phyloP scores from a whole-genome alignment of 2,797 vertebrate species.

The Scarus forsteni region DNA sequence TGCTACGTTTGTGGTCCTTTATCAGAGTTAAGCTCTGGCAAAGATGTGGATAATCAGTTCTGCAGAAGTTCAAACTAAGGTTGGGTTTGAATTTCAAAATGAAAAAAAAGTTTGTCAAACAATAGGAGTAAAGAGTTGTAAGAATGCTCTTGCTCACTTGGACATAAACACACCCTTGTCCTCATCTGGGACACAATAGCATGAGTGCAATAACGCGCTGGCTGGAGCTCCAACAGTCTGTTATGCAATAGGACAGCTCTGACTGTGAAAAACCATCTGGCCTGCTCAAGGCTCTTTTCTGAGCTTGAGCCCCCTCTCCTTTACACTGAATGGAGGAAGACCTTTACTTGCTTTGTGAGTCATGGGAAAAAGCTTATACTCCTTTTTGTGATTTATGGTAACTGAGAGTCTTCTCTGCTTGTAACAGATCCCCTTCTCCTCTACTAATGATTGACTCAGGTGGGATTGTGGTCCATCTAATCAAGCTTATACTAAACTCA shows the following conservation, averaged over 20 bases:
- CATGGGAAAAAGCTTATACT: conserved; percentile 61
- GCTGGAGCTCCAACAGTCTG: conserved; percentile 47
- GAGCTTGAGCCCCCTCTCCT: conserved; percentile 18
- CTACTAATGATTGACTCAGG: conserved; percentile 25
- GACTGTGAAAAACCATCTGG: conserved; percentile 71
- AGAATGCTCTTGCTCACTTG: conserved; percentile 23
- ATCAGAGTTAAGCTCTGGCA: conserved; percentile 37
- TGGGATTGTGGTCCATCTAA: conserved; percentile 10
- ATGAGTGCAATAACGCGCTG: conserved; percentile 58
- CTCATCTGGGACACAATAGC: conserved; percentile 52
- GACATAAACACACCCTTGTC: conserved; percentile 14
- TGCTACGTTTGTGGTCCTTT: conserved; percentile 49
- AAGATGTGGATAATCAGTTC: not conserved
- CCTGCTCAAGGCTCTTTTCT: conserved; percentile 49
- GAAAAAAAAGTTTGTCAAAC: conserved; percentile 8
- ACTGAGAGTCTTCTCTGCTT: conserved; percentile 32
- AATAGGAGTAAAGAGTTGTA: conserved; percentile 16
- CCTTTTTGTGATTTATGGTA: conserved; percentile 47
- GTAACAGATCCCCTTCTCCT: conserved; percentile 20
- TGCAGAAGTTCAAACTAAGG: too few species aligned
- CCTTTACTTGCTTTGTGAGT: conserved; percentile 52
- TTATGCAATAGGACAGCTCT: conserved; percentile 72
- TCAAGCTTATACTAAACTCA: conserved; percentile 13
- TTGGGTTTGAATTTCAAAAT: conserved; percentile 16
- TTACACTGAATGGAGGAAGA: conserved; percentile 26